phyloP scores from a whole-genome alignment of 35 echinoderm and acorn worm genomes.

The Hemicentrotus pulcherrimus region DNA sequence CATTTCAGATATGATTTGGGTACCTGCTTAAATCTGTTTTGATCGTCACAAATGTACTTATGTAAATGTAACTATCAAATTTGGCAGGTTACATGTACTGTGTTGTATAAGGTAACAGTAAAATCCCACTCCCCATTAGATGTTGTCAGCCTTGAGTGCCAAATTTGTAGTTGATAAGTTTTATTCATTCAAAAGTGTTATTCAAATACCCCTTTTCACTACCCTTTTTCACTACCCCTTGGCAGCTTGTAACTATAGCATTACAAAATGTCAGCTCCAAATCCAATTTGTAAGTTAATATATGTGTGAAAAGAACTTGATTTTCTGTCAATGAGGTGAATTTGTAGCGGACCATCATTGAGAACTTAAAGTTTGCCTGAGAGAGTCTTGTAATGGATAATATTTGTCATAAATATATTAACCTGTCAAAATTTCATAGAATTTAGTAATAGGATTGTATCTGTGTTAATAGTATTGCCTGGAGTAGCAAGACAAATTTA shows the following conservation, averaged over 20 bases:
- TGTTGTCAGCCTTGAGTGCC: no score
- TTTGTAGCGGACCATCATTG: not conserved
- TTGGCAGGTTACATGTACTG: no score
- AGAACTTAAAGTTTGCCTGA: not conserved
- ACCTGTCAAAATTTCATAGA: not conserved
- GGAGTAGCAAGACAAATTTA: not conserved
- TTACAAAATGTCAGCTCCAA: not conserved
- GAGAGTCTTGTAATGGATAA: not conserved
- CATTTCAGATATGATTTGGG: no score
- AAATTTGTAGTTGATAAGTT: no score
- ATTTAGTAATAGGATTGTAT: not conserved
- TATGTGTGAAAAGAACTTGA: not conserved
- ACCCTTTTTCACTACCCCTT: no score
- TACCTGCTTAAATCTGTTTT: no score
- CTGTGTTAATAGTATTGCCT: not conserved
- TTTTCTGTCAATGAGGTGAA: not conserved
- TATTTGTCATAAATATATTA: constrained; percentile 14
- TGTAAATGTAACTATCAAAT: no score
- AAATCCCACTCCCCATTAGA: no score
- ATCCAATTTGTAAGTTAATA: not conserved
- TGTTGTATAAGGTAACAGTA: no score
- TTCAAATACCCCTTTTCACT: no score
- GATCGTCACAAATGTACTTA: no score
- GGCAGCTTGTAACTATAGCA: not conserved
- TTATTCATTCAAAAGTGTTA: no score